phyloP scores from a whole-genome alignment of 2,113 vertebrate species.

The Myotis lucifugus region DNA sequence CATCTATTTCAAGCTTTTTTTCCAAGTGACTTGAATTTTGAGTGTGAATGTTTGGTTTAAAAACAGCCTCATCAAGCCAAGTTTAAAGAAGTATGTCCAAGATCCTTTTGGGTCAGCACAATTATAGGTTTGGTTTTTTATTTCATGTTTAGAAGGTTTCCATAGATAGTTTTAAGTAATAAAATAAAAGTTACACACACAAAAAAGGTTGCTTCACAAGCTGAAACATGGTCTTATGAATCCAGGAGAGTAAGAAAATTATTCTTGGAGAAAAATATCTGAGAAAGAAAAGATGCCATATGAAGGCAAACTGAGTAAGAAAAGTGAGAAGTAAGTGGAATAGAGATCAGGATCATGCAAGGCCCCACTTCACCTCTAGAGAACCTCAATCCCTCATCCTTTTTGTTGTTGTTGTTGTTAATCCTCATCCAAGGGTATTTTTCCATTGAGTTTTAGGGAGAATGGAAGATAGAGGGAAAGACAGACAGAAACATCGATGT shows the following conservation, averaged over 20 bases:
- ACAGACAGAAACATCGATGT: too few species aligned
- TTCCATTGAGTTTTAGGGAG: too few species aligned
- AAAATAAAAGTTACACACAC: neutral
- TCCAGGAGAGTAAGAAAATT: neutral
- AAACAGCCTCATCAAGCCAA: neutral
- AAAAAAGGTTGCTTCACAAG: neutral
- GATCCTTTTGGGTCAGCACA: neutral
- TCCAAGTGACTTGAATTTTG: neutral
- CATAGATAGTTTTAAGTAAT: neutral
- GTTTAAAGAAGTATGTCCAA: neutral
- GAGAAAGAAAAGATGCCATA: neutral
- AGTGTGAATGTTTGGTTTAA: constrained; percentile 4
- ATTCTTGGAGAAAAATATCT: neutral
- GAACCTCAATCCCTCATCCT: neutral
- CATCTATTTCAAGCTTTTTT: neutral
- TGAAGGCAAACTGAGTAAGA: neutral
- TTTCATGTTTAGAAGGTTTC: constrained; percentile 18
- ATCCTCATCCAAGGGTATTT: too few species aligned
- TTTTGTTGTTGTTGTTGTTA: neutral
- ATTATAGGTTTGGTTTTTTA: neutral
- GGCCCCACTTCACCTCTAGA: neutral
- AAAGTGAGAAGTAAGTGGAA: neutral
- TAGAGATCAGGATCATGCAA: neutral
- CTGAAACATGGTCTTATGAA: neutral
- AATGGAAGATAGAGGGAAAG: too few species aligned